Evolutionary conservation across 2,113 vertebrate species (phyloP).

Genomic region (Crotalus tigris): DNA sequence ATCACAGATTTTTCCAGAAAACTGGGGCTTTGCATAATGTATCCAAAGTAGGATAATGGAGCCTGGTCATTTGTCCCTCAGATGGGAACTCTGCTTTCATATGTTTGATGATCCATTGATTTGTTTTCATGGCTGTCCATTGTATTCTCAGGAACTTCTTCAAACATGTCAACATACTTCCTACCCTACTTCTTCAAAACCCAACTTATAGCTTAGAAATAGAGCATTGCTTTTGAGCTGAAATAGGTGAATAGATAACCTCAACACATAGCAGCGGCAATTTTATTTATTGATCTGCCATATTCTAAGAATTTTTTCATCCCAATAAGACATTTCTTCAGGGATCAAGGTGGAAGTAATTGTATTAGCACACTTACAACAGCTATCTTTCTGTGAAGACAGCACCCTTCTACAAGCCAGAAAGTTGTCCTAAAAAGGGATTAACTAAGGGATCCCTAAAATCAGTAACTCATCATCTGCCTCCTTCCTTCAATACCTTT

Average conservation of each 20-base stretch:
- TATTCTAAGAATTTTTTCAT: not conserved
- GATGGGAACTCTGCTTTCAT: not conserved
- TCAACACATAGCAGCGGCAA: not conserved
- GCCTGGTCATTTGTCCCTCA: not conserved
- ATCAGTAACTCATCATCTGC: not conserved
- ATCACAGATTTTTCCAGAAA: not conserved
- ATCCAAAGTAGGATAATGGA: not conserved
- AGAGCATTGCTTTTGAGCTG: not conserved
- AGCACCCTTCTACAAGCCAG: not conserved
- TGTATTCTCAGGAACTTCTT: not conserved
- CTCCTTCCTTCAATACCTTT: not conserved
- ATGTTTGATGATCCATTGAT: not conserved
- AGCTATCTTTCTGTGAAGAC: not conserved
- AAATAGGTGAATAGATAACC: not conserved
- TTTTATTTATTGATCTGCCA: not conserved
- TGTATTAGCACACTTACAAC: not conserved
- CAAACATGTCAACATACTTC: not conserved
- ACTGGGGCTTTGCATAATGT: not conserved
- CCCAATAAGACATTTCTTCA: not conserved
- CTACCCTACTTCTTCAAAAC: not conserved
- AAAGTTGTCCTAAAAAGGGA: not conserved
- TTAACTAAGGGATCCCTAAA: not conserved
- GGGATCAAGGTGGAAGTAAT: not conserved
- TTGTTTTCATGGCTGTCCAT: not conserved
- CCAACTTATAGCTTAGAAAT: not conserved